Evolutionary conservation across 2,113 vertebrate genomes (phyloP).

Genomic region (Talpa occidentalis): DNA sequence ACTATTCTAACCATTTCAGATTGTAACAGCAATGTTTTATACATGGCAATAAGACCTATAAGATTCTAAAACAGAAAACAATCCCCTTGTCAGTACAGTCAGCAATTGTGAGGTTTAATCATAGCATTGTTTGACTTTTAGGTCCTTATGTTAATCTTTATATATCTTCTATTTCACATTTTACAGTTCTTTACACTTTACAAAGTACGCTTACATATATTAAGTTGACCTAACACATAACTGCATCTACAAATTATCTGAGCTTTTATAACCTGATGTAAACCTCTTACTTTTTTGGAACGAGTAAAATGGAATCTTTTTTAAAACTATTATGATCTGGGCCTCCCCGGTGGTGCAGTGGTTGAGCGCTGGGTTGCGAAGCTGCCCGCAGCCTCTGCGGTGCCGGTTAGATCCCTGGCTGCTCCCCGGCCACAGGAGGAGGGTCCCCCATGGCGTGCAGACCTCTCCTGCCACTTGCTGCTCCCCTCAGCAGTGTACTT

Average conservation of each 20-base stretch:
- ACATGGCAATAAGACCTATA: neutral
- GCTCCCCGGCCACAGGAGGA: no score
- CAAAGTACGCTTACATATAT: neutral
- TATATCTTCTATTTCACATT: neutral
- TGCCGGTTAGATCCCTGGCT: no score
- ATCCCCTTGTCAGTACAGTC: neutral
- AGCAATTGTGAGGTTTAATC: neutral
- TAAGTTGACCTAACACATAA: conserved; percentile 27
- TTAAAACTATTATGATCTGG: conserved; percentile 38
- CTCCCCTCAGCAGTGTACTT: no score
- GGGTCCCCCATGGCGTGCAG: no score
- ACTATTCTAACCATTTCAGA: neutral
- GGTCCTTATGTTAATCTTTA: conserved; percentile 3
- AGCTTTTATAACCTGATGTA: neutral
- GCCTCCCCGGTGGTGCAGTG: no score
- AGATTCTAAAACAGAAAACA: neutral
- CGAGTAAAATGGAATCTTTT: neutral
- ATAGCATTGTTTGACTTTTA: neutral
- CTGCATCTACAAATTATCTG: neutral
- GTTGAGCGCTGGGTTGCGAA: no score
- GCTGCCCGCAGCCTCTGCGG: no score
- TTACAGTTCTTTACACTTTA: neutral
- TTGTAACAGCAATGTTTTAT: neutral
- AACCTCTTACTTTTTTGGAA: conserved; percentile 7
- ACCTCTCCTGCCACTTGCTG: no score